phyloP scores from a whole-genome alignment of 2,113 vertebrate species.

The Eurypyga helias region DNA sequence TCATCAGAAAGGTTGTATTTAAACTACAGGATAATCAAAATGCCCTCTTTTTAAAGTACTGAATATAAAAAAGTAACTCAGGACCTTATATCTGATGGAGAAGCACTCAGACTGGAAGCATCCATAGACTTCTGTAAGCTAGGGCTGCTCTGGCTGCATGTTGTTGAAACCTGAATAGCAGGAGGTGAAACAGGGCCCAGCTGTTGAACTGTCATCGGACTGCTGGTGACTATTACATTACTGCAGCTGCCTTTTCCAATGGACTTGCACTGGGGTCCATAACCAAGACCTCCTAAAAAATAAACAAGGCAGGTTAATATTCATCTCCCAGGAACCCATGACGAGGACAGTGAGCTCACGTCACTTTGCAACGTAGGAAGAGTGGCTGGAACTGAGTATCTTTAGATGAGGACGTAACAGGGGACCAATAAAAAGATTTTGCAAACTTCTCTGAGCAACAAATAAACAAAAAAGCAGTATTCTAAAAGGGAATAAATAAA shows the following conservation, averaged over 20 bases:
- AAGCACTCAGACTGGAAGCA: slow-evolving; percentile 76
- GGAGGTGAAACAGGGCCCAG: slow-evolving; percentile 75
- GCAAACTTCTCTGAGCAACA: neutral
- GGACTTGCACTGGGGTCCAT: slow-evolving; percentile 76
- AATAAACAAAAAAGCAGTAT: neutral
- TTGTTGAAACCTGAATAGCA: slow-evolving; percentile 72
- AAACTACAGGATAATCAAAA: neutral
- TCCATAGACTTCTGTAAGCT: slow-evolving; percentile 75
- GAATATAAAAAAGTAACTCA: slow-evolving; percentile 52
- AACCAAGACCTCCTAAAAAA: slow-evolving; percentile 79
- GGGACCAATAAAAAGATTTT: neutral
- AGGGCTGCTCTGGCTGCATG: slow-evolving; percentile 72
- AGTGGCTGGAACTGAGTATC: neutral
- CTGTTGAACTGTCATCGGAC: slow-evolving; percentile 81
- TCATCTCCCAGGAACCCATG: neutral
- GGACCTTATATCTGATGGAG: slow-evolving; percentile 88
- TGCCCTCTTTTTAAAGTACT: neutral
- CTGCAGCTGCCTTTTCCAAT: slow-evolving; percentile 79
- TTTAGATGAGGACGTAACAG: neutral
- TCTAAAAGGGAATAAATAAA: neutral
- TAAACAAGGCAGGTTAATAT: slow-evolving; percentile 71
- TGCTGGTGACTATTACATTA: slow-evolving; percentile 82
- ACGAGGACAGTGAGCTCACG: neutral
- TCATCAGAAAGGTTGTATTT: neutral
- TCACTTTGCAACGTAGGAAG: neutral